Evolutionary conservation across 2,797 vertebrate genomes (phyloP), one percentile per base, ranked within the genome.

Genomic region (Chloroceryle inda): DNA sequence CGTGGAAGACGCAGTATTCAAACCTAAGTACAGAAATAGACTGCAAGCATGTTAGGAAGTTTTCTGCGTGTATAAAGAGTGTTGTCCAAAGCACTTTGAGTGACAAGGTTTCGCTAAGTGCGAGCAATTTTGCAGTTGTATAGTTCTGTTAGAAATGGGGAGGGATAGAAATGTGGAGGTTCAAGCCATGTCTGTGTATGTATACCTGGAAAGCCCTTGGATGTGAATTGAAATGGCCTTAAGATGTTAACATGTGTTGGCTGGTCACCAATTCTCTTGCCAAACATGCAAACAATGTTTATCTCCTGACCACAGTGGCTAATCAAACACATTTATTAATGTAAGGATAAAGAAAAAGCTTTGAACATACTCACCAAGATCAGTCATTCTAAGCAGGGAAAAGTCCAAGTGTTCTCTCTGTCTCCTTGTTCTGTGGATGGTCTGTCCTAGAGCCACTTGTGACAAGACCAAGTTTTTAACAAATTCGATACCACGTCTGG

Each of bases 251-350:
- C 15, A 5, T 61, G 10, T n/a, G 6, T 21, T 50, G 31, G 15
- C 40, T 89, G 68, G 38, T 89, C 31, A 55, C 62, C 50, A 45
- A 21, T 92, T 91, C 35, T 87, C 59, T 82, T 92, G 42, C 24
- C 64, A 76, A 11, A 49, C 31, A 26, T 7, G 7, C 31, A 38
- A 53, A 33, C 68, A 44, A 31, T 45, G n/a, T 42, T 77, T 77
- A 23, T 82, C 24, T 27, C 21, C 62, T 78, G 78, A 53, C 69
- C 12, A 13, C 52, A 64, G 4, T 68, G n/a, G 64, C 31, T 69
- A 47, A 33, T 55, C 24, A 71, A 89, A 49, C 40, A 33, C 6
- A 13, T 63, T 55, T 56, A 26, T 20, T 67, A 13, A 11, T 49
- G 17, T 14, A 37, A 58, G 9, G 52, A 44, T 23, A 11, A 31